These are phyloP conservation scores for Cephus cinctus DNA, from an alignment of 1,140 invertebrate species.

Conservation along the genomic window DNA sequence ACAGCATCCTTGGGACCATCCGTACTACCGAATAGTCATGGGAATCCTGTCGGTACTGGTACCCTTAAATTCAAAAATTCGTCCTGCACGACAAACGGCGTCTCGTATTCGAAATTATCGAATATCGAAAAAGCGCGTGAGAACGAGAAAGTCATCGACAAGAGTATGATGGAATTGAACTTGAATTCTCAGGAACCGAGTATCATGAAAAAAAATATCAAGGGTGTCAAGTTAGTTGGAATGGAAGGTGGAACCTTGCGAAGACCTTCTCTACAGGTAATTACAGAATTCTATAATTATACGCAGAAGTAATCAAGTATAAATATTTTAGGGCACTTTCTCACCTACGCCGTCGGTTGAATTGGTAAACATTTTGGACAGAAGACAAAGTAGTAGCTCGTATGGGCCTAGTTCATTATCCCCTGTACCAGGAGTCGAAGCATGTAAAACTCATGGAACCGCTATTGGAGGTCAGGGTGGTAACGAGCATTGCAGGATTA, in stretches of 20 bases:
- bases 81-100: slow-evolving; percentile 15
- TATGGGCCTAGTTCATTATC: slow-evolving; percentile 51
- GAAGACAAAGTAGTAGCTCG: slow-evolving; percentile 47
- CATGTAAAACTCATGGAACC: slow-evolving; percentile 52
- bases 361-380: slow-evolving; percentile 51
- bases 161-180: slow-evolving; percentile 46
- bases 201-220: slow-evolving; percentile 45
- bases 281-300: slow-evolving; percentile 2
- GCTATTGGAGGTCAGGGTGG: slow-evolving; percentile 44
- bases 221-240: slow-evolving; percentile 50
- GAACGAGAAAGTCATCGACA: slow-evolving; percentile 27
- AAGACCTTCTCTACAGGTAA: slow-evolving; percentile 49
- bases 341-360: slow-evolving; percentile 56
- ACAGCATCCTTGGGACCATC: slow-evolving; percentile 22
- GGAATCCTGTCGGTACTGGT: slow-evolving; percentile 10
- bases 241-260: slow-evolving; percentile 50
- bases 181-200: slow-evolving; percentile 36
- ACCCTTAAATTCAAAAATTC: slow-evolving; percentile 14
- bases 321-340: slow-evolving; percentile 43
- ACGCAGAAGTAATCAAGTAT: neutral
- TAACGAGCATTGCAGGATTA: slow-evolving; percentile 52
- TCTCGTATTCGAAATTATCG: slow-evolving; percentile 17
- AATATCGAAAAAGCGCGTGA: slow-evolving; percentile 26
- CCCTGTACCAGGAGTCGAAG: slow-evolving; percentile 50
- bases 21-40: neutral